A percentile compares a stretch with the other conserved stretches of the same genome.
Conservation (phyloP, 1,140 invertebrate genomes). For the Brachionus plicatilis region DNA sequence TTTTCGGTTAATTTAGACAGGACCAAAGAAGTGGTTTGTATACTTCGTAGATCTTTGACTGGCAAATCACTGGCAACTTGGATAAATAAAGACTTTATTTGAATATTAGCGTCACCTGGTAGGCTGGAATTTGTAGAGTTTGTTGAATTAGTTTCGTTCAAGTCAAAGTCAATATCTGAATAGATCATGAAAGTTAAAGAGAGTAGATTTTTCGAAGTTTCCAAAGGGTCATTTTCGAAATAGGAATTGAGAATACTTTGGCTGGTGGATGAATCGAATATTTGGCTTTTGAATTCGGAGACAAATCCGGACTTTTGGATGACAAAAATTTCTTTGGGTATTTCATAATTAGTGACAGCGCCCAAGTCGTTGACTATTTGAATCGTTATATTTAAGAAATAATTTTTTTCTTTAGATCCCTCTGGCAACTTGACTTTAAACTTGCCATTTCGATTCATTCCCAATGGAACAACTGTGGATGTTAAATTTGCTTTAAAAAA, state of each 20-base stretch:
- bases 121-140: not conserved
- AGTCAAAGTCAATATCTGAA: not conserved
- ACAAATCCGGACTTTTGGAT: not conserved
- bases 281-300: not conserved
- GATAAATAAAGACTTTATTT: constrained; percentile 3
- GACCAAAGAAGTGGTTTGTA: not conserved
- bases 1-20: not conserved
- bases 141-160: not conserved
- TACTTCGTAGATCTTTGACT: not conserved
- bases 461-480: not conserved
- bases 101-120: not conserved
- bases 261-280: not conserved
- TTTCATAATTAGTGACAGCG: not conserved
- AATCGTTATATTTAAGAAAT: not conserved
- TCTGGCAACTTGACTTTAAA: not conserved
- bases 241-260: not conserved
- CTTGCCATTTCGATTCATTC: not conserved
- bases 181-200: not conserved
- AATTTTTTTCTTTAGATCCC: not conserved
- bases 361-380: not conserved
- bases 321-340: not conserved
- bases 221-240: not conserved
- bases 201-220: constrained; percentile 14
- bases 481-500: not conserved
- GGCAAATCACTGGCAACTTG: not conserved